Percentiles rank a stretch among this genome's conserved stretches.
These are phyloP conservation scores for Kryptopterus vitreolus DNA, from an alignment of 2,797 vertebrate species.

Conservation along the genomic window DNA sequence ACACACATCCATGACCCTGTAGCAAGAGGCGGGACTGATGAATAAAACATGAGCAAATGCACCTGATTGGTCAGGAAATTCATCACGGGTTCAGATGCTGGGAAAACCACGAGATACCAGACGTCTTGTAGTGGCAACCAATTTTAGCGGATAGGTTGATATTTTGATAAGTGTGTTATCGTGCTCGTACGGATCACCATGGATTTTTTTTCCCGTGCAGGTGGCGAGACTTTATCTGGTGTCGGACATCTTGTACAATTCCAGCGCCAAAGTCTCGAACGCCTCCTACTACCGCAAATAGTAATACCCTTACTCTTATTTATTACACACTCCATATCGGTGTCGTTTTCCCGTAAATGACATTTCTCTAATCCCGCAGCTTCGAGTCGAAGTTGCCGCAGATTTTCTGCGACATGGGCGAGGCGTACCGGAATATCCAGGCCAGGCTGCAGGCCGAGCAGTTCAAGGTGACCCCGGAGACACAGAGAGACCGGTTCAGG, in stretches of 20 bases:
- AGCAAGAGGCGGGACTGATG: no score
- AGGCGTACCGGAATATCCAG: conserved; percentile 76
- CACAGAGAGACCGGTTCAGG: background rate
- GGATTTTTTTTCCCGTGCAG: conserved; percentile 57
- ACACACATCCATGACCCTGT: no score
- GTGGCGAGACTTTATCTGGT: conserved; percentile 78
- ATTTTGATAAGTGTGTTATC: no score
- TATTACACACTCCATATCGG: no score
- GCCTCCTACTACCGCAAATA: conserved; percentile 83
- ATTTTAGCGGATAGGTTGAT: no score
- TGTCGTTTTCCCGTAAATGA: no score
- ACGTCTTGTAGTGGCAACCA: no score
- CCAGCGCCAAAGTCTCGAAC: conserved; percentile 79
- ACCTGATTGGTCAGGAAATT: no score
- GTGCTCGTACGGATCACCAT: no score
- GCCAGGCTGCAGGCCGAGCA: conserved; percentile 80
- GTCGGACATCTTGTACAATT: conserved; percentile 81
- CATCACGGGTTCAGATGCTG: no score
- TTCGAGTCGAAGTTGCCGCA: conserved; percentile 78
- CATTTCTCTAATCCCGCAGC: conserved; percentile 57
- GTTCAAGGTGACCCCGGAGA: conserved; percentile 71
- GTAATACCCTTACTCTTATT: conserved; percentile 61
- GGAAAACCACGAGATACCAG: no score
- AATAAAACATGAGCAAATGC: no score
- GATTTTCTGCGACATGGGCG: conserved; percentile 77